These are phyloP conservation scores for Embidobia sp. DNA, from an alignment of 2,888 invertebrate species.

Conservation along the genomic window DNA sequence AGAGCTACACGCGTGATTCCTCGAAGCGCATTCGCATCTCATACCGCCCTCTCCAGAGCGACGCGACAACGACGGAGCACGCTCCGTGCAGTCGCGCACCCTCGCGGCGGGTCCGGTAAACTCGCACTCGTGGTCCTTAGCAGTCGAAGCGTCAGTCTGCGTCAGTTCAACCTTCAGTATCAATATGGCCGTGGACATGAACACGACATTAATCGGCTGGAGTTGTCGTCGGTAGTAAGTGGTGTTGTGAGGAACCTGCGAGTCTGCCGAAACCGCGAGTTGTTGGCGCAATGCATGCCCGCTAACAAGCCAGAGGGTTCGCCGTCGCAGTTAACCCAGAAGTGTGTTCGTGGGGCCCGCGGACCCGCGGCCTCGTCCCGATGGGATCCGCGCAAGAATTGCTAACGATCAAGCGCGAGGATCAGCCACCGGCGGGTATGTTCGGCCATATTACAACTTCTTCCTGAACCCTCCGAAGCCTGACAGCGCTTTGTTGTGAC, in stretches of 20 bases:
- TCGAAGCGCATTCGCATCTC: too few species aligned
- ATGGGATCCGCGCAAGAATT: slow-evolving; percentile 48
- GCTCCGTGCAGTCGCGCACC: slow-evolving; percentile 34
- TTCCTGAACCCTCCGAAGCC: not conserved
- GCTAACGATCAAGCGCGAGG: slow-evolving; percentile 24
- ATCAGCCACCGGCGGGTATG: slow-evolving; percentile 48
- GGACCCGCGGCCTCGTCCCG: slow-evolving; percentile 11
- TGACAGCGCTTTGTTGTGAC: slow-evolving; percentile 9
- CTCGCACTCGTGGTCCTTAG: slow-evolving; percentile 28
- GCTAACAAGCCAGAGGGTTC: not conserved
- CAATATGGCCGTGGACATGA: slow-evolving; percentile 59
- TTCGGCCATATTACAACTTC: slow-evolving; percentile 32
- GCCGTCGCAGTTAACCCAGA: not conserved
- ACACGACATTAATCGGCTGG: slow-evolving; percentile 22
- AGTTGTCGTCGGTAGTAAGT: slow-evolving; percentile 51
- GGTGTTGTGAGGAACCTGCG: slow-evolving; percentile 25
- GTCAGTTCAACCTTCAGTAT: slow-evolving; percentile 38
- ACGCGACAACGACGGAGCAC: slow-evolving; percentile 21
- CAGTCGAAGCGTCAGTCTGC: slow-evolving; percentile 36
- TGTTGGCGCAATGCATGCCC: slow-evolving; percentile 21
- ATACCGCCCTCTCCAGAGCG: slow-evolving; percentile 17
- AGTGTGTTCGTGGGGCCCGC: too few species aligned
- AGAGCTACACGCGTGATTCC: too few species aligned
- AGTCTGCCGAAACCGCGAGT: too few species aligned
- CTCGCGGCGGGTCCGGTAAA: slow-evolving; percentile 2